Evolutionary conservation across 2,888 invertebrate species (phyloP).

Genomic region (Lydus trimaculatus): DNA sequence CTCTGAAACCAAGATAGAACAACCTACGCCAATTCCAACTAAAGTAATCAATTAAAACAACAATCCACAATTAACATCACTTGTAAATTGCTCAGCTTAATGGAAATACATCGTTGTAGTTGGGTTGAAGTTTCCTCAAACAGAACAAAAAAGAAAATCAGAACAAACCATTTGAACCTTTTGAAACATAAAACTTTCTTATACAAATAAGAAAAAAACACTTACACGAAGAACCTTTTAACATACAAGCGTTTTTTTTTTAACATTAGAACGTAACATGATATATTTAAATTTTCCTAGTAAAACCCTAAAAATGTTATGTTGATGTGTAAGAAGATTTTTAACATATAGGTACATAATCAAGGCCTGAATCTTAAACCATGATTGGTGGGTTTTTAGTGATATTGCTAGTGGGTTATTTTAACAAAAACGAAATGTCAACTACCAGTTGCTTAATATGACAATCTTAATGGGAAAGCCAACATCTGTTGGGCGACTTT

Average conservation of each 20-base stretch:
- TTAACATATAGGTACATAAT: neutral
- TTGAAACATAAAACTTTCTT: slow-evolving; percentile 23
- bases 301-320: neutral
- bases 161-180: neutral
- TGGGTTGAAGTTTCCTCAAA: neutral
- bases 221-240: slow-evolving; percentile 29
- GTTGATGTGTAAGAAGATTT: neutral
- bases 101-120: neutral
- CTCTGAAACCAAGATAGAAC: neutral
- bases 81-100: neutral
- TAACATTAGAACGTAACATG: slow-evolving; percentile 14
- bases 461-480: neutral
- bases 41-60: neutral
- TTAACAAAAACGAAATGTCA: neutral
- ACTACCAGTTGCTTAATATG: neutral
- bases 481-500: neutral
- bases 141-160: neutral
- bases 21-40: neutral
- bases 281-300: slow-evolving; percentile 29
- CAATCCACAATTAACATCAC: slow-evolving; percentile 2
- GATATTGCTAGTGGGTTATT: neutral
- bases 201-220: slow-evolving; percentile 19
- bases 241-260: slow-evolving; percentile 27
- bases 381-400: neutral
- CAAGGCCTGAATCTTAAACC: neutral